A percentile compares a stretch with the other conserved stretches of the same genome.
Evolutionary conservation across 2,888 invertebrate species (phyloP).

Genomic region (Hydriomena furcata): DNA sequence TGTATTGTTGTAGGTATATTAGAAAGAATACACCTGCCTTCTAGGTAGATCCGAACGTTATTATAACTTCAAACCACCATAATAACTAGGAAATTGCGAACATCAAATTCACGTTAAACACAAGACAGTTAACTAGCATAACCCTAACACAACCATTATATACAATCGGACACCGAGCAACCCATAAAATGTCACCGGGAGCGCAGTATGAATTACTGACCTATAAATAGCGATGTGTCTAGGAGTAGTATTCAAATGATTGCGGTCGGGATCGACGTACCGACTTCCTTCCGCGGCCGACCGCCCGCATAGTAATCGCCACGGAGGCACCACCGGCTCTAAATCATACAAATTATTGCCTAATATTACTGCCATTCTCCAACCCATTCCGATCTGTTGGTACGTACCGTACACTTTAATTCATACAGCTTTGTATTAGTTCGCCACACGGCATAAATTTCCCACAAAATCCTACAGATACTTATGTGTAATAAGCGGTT

Average conservation of each 20-base stretch:
- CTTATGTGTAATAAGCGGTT: constrained; percentile 47
- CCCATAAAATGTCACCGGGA: constrained; percentile 71
- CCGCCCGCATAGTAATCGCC: constrained; percentile 78
- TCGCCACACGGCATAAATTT: constrained; percentile 55
- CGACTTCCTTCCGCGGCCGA: constrained; percentile 75
- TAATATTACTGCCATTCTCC: constrained; percentile 70
- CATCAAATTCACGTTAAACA: constrained; percentile 43
- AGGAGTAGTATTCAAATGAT: constrained; percentile 76
- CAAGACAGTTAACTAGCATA: constrained; percentile 61
- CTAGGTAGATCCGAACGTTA: too few relatives aligned
- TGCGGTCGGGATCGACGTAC: constrained; percentile 75
- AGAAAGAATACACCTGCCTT: too few relatives aligned
- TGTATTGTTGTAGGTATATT: too few relatives aligned
- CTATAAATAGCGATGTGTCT: constrained; percentile 75
- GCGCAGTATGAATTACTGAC: constrained; percentile 69
- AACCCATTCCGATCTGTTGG: constrained; percentile 68
- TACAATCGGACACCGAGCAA: constrained; percentile 47
- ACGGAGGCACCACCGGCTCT: constrained; percentile 61
- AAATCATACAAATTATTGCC: constrained; percentile 82
- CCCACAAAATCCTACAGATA: constrained; percentile 49
- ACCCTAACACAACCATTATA: constrained; percentile 50
- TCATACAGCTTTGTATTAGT: constrained; percentile 65
- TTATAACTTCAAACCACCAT: background rate
- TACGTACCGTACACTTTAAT: constrained; percentile 65
- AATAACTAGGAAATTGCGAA: constrained; percentile 30